A percentile compares a stretch with the other conserved stretches of the same genome.
Evolutionary conservation across 1,140 invertebrate genomes (phyloP).

Genomic region (Eulimnadia texana): DNA sequence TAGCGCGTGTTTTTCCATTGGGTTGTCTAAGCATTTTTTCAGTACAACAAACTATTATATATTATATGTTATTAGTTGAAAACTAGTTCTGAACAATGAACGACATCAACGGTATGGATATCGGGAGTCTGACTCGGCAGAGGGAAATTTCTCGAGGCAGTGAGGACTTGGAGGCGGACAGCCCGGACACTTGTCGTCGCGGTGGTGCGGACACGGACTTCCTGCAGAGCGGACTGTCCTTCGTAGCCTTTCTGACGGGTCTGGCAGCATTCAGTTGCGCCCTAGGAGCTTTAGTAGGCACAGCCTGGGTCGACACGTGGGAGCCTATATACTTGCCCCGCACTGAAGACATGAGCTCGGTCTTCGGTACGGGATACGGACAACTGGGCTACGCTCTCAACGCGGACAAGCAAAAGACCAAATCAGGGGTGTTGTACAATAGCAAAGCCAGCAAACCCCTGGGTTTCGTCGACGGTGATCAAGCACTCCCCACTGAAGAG

Average conservation of each 20-base stretch:
- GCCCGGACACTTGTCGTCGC: neutral
- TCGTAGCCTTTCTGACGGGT: slow-evolving; percentile 2
- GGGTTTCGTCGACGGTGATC: neutral
- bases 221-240: neutral
- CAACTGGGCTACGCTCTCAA: neutral
- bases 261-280: slow-evolving; percentile 10
- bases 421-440: neutral
- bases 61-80: no score
- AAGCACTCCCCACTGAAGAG: neutral
- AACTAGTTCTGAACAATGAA: no score
- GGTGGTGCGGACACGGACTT: neutral
- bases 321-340: slow-evolving; percentile 9
- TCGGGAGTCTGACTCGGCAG: neutral
- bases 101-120: neutral
- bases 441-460: neutral
- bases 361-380: slow-evolving; percentile 12
- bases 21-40: no score
- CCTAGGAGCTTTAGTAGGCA: slow-evolving; percentile 10
- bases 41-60: no score
- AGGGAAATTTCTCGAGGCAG: neutral
- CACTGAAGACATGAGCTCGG: slow-evolving; percentile 2
- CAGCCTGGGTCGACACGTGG: slow-evolving; percentile 15
- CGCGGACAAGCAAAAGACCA: neutral
- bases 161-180: neutral
- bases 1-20: no score